Percentiles rank a stretch among this genome's conserved stretches.
phyloP scores from a whole-genome alignment of 2,888 invertebrate genomes.

The Drosophila anomalata region DNA sequence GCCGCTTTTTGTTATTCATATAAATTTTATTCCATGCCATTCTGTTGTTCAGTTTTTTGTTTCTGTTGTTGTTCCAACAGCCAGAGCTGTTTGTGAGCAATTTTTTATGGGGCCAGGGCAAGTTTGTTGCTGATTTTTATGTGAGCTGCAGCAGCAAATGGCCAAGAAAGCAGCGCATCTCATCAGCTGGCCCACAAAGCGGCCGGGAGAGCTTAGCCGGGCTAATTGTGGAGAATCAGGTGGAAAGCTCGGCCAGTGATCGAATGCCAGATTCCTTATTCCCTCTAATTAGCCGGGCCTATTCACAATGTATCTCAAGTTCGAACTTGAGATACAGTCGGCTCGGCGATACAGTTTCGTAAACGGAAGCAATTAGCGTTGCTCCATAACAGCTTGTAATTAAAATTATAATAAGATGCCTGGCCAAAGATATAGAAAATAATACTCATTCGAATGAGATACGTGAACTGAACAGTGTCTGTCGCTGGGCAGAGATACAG shows the following conservation, averaged over 20 bases:
- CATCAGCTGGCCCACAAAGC: slow-evolving; percentile 71
- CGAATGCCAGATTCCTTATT: background rate
- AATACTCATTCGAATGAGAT: slow-evolving; percentile 57
- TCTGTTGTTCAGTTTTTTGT: slow-evolving; percentile 53
- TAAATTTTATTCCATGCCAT: slow-evolving; percentile 77
- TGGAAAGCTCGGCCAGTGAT: background rate
- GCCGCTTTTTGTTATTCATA: slow-evolving; percentile 72
- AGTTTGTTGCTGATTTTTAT: slow-evolving; percentile 79
- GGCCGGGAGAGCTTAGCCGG: slow-evolving; percentile 51
- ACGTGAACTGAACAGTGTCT: slow-evolving; percentile 41
- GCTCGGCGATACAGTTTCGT: slow-evolving; percentile 56
- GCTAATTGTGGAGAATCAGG: slow-evolving; percentile 62
- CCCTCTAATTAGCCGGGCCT: slow-evolving; percentile 32
- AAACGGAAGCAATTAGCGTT: slow-evolving; percentile 78
- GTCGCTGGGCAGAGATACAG: slow-evolving; percentile 7
- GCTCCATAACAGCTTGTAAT: slow-evolving; percentile 75
- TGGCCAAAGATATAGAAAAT: slow-evolving; percentile 67
- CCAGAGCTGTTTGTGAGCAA: slow-evolving; percentile 54
- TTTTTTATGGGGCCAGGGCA: slow-evolving; percentile 73
- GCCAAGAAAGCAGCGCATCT: slow-evolving; percentile 65
- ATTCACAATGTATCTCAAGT: slow-evolving; percentile 11
- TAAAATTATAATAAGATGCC: slow-evolving; percentile 80
- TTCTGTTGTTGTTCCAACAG: slow-evolving; percentile 9
- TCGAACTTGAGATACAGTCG: slow-evolving; percentile 1
- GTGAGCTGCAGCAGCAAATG: slow-evolving; percentile 63